Evolutionary conservation across 2,797 vertebrate species (phyloP).

Genomic region (Phrynocephalus guinanensis): DNA sequence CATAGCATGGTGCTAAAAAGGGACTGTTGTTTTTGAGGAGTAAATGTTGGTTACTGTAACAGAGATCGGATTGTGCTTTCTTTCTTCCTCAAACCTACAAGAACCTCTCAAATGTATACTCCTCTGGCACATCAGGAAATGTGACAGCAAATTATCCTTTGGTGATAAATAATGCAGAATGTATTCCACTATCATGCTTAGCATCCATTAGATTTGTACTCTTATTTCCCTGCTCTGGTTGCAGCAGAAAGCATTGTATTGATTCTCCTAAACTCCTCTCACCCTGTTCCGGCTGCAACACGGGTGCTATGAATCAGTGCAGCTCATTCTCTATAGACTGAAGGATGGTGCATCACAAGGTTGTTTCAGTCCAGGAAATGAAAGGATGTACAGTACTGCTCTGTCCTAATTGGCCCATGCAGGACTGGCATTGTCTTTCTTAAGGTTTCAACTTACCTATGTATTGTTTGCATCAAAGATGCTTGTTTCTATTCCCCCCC

Average conservation of each 20-base stretch:
- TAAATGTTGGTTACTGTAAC: conserved; percentile 15
- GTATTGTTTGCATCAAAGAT: not conserved
- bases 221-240: conserved; percentile 19
- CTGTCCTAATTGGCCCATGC: not conserved
- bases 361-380: not conserved
- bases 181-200: conserved; percentile 49
- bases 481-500: not conserved
- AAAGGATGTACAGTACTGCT: not conserved
- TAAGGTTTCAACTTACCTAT: not conserved
- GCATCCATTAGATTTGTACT: conserved; percentile 38
- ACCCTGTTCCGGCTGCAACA: conserved; percentile 23
- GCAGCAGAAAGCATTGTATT: conserved; percentile 35
- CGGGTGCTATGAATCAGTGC: not conserved
- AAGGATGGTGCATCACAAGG: not conserved
- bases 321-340: not conserved
- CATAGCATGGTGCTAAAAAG: not conserved
- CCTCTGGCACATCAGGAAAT: conserved; percentile 33
- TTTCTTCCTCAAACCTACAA: conserved; percentile 1
- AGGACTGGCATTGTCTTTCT: conserved; percentile 12
- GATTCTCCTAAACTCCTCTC: not conserved
- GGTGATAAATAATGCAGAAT: conserved; percentile 65
- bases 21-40: not conserved
- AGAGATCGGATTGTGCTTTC: conserved; percentile 10
- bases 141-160: conserved; percentile 59
- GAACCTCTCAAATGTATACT: not conserved